These are phyloP conservation scores for Synanthedon vespiformis DNA, from an alignment of 2,888 invertebrate genomes.

Conservation along the genomic window DNA sequence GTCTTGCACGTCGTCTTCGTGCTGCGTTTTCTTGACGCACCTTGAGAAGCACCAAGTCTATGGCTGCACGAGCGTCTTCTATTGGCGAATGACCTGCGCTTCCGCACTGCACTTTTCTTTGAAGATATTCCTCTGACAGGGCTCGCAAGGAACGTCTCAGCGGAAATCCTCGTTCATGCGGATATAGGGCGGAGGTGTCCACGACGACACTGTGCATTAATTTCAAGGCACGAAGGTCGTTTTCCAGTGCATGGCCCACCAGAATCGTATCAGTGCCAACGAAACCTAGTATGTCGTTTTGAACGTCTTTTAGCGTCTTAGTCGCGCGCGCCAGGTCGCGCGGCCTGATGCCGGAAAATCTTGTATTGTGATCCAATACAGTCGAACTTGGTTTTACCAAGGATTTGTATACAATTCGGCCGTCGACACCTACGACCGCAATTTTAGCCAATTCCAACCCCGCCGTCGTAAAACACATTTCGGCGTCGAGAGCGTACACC, in stretches of 20 bases:
- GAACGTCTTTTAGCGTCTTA: conserved; percentile 83
- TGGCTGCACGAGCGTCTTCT: conserved; percentile 92
- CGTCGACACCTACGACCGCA: conserved; percentile 82
- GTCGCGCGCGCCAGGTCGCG: conserved; percentile 70
- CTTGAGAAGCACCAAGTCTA: conserved; percentile 89
- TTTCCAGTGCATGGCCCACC: conserved; percentile 95
- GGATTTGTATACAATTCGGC: conserved; percentile 83
- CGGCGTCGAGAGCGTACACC: conserved; percentile 92
- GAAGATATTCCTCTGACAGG: conserved; percentile 78
- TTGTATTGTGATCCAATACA: conserved; percentile 94
- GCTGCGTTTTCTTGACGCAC: conserved; percentile 55
- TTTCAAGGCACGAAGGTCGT: conserved; percentile 89
- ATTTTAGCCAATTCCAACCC: conserved; percentile 91
- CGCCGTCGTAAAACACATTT: conserved; percentile 93
- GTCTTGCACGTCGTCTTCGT: conserved; percentile 49
- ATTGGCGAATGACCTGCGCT: conserved; percentile 86
- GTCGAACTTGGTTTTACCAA: conserved; percentile 84
- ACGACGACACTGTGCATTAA: conserved; percentile 86
- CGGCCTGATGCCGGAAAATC: conserved; percentile 91
- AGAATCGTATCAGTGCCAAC: conserved; percentile 87
- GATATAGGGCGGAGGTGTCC: conserved; percentile 91
- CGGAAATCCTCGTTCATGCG: conserved; percentile 87
- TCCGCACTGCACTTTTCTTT: conserved; percentile 85
- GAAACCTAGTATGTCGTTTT: conserved; percentile 85
- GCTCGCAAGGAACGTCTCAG: conserved; percentile 85